These are phyloP conservation scores for Chrysomallon squamiferum DNA, from an alignment of 1,140 invertebrate species.

Conservation along the genomic window DNA sequence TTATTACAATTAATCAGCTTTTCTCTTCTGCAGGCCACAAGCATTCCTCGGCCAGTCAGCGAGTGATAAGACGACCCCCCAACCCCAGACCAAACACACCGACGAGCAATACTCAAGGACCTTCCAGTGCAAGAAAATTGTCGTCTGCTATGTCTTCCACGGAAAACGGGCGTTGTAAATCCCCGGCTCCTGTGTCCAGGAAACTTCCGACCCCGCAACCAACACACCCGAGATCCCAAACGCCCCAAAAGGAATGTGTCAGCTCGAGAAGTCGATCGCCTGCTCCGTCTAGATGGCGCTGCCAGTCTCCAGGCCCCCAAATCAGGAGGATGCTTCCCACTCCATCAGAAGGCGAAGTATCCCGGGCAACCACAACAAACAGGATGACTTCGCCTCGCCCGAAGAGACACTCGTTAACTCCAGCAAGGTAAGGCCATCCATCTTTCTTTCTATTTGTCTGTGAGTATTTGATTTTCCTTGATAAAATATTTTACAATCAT, in stretches of 20 bases:
- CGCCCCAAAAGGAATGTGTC: neutral
- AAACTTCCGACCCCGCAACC: neutral
- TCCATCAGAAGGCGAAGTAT: neutral
- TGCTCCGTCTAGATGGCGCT: neutral
- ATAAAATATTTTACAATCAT: no score
- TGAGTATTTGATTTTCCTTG: no score
- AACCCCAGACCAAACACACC: neutral
- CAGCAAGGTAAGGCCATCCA: neutral
- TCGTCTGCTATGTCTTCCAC: neutral
- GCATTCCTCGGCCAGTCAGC: no score
- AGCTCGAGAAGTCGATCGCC: neutral
- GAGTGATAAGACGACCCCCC: no score
- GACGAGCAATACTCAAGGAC: neutral
- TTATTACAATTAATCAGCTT: no score
- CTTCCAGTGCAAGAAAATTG: neutral
- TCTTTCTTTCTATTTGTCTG: neutral
- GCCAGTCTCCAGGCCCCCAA: slow-evolving; percentile 9
- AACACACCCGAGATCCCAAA: neutral
- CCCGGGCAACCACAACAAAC: neutral
- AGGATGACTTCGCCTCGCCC: neutral
- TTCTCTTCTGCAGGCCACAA: no score
- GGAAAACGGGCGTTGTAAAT: neutral
- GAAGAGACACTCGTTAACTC: no score
- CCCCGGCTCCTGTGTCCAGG: neutral
- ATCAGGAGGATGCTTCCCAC: neutral